Evolutionary conservation across 2,888 invertebrate genomes (phyloP).

Genomic region (Pandemis heparana): DNA sequence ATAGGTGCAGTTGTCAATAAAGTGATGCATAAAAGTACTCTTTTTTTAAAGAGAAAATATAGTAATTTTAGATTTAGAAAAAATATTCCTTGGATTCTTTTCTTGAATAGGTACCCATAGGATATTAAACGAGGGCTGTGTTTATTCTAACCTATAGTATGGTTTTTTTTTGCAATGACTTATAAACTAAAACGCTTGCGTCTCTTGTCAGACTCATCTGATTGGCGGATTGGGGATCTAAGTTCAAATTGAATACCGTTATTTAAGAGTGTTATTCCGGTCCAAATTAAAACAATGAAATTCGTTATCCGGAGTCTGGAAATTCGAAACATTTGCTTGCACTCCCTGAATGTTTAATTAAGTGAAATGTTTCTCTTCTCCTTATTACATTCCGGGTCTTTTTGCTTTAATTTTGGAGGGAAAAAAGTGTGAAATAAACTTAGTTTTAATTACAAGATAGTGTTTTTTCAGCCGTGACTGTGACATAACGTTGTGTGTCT

Average conservation of each 20-base stretch:
- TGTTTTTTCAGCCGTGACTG: background rate
- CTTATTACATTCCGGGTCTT: slow-evolving; percentile 16
- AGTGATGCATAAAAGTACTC: no score
- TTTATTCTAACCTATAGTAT: no score
- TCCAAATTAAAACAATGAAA: slow-evolving; percentile 9
- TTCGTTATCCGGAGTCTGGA: background rate
- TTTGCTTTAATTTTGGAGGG: background rate
- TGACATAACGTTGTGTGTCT: background rate
- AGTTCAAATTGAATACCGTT: background rate
- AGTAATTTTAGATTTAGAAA: no score
- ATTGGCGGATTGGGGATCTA: background rate
- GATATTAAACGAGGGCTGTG: no score
- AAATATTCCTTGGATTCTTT: no score
- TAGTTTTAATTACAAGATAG: slow-evolving; percentile 7
- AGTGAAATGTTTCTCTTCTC: slow-evolving; percentile 21
- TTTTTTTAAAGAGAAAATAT: no score
- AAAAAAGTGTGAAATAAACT: background rate
- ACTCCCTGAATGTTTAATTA: slow-evolving; percentile 33
- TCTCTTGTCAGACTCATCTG: no score
- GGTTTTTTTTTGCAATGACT: no score
- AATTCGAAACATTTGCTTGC: slow-evolving; percentile 25
- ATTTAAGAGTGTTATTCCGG: background rate
- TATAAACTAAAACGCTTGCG: no score
- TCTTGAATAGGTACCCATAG: no score
- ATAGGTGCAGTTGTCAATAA: no score